Percentiles rank a stretch among this genome's conserved stretches.
phyloP scores from a whole-genome alignment of 2,113 vertebrate genomes.

The Apodemus speciosus region DNA sequence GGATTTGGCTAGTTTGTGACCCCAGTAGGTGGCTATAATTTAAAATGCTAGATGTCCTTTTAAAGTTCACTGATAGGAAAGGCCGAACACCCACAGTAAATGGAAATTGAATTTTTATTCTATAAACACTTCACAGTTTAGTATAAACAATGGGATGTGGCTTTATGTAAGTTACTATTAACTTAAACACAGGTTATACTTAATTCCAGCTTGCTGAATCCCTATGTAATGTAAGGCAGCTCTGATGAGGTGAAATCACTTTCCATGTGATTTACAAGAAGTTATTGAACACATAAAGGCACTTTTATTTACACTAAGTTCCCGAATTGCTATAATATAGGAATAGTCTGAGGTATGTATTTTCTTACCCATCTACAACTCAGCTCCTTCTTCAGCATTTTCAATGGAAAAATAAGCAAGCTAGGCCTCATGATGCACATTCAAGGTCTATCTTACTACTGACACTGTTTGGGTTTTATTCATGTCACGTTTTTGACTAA shows the following conservation, averaged over 20 bases:
- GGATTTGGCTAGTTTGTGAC: not conserved
- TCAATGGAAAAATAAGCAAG: not conserved
- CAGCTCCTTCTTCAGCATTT: not conserved
- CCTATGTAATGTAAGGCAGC: not conserved
- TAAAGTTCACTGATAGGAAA: conserved; percentile 5
- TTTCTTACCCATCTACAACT: not conserved
- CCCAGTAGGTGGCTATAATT: not conserved
- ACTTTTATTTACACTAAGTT: conserved; percentile 44
- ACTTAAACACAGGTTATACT: not conserved
- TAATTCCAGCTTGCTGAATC: conserved; percentile 18
- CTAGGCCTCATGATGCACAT: fast-evolving
- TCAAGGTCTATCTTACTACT: not conserved
- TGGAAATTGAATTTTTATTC: conserved; percentile 10
- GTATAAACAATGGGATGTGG: not conserved
- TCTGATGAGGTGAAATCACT: conserved; percentile 1
- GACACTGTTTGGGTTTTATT: not conserved
- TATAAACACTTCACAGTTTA: conserved; percentile 4
- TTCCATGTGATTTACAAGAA: not conserved
- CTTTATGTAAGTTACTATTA: conserved; percentile 21
- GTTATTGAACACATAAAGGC: conserved; percentile 34
- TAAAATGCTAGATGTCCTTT: not conserved
- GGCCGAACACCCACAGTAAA: not conserved
- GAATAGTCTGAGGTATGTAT: not conserved
- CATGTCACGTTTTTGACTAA: not conserved
- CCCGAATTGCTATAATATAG: not conserved